Evolutionary conservation across 1,140 invertebrate species (phyloP).

Genomic region (Cyclargus thomasi): DNA sequence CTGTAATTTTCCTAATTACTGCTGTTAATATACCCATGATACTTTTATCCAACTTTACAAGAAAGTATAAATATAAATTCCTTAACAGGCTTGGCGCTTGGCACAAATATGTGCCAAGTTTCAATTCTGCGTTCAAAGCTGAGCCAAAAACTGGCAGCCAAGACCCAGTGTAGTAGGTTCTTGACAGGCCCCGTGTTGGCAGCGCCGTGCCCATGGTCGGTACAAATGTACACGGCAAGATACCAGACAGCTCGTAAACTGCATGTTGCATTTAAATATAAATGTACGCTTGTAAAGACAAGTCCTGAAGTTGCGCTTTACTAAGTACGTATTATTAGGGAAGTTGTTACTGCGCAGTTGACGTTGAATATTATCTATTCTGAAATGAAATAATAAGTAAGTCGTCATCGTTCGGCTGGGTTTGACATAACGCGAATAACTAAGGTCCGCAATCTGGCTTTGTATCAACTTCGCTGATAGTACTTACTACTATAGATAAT

Average conservation of each 20-base stretch:
- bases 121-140: conserved; percentile 11
- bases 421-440: no score
- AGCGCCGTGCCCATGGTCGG: not conserved
- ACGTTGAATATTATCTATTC: no score
- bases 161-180: conserved; percentile 5
- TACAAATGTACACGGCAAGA: not conserved
- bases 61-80: not conserved
- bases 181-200: conserved; percentile 11
- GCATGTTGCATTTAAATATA: not conserved
- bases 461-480: no score
- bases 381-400: no score
- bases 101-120: conserved; percentile 14
- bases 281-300: not conserved
- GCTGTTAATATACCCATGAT: not conserved
- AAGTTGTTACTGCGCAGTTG: no score
- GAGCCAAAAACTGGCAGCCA: conserved; percentile 12
- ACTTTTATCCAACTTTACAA: not conserved
- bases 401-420: no score
- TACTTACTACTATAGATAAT: no score
- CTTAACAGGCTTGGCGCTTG: conserved; percentile 8
- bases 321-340: no score
- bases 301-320: no score
- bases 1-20: not conserved
- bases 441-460: no score
- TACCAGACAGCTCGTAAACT: not conserved